These are phyloP conservation scores for Polietes domitor DNA, from an alignment of 2,888 invertebrate species.

Conservation along the genomic window DNA sequence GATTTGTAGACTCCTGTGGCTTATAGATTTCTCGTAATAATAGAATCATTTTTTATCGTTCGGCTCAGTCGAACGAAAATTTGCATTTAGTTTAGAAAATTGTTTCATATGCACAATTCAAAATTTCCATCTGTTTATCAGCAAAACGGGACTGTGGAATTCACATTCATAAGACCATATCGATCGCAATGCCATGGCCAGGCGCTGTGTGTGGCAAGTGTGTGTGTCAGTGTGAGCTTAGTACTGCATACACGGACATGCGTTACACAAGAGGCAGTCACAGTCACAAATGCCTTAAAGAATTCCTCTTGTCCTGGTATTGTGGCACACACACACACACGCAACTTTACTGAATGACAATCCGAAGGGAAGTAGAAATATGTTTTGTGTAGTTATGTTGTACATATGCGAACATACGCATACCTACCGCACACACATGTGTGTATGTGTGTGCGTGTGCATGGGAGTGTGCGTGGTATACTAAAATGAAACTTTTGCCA, in stretches of 20 bases:
- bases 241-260: neutral
- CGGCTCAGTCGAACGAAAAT: no score
- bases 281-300: constrained; percentile 59
- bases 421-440: no score
- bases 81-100: no score
- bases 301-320: constrained; percentile 40
- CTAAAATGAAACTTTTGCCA: constrained; percentile 30
- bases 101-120: no score
- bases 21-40: no score
- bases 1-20: no score
- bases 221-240: neutral
- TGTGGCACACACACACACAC: constrained; percentile 1
- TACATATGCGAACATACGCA: constrained; percentile 9
- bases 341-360: constrained; percentile 46
- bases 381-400: neutral
- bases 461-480: constrained; percentile 37
- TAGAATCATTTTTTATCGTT: no score
- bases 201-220: no score
- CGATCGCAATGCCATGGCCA: no score
- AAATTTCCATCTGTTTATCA: no score
- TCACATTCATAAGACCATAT: no score
- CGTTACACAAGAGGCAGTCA: constrained; percentile 41
- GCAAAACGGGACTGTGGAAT: no score
- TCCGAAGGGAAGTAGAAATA: constrained; percentile 44
- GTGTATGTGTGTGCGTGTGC: neutral